Base-by-base conservation (phyloP, 2,113 vertebrate species). In the Chaetodon trifascialis region DNA sequence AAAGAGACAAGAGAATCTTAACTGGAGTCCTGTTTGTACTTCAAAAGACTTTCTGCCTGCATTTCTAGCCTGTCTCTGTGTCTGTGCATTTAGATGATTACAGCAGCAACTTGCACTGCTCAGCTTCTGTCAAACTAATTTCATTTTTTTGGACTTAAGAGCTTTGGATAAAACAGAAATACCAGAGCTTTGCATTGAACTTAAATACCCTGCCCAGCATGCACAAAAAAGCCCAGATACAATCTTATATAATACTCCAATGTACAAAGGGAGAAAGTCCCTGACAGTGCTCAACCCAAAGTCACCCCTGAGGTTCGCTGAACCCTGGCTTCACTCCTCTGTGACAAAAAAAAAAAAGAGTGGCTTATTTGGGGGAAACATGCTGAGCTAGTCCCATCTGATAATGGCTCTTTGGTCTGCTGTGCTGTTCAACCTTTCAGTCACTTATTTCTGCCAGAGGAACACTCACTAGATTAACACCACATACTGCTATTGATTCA, bases 381-480 rank as follows among this genome's bases (percentile, higher is more conserved):
- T 80, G 88, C 89, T 91, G 89, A 93, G 86, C 67, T 62, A 7
- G 73, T 70, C 65, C 47, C 79, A 73, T 92, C 91, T 85, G 76
- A 84, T 88, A 84, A 92, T 84, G 78, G 76, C 76, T 80, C 76
- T 84, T 67, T 69, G 83, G 56, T 84, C 38, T 88, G 88, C 88
- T 89, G 91, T 36, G 86, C 87, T 86, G 82, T 84, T 87, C 74
- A 86, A 76, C 71, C 72, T 79, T 68, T 90, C 79, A 83, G 66
- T 79, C 84, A 52, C 79, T 60, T 66, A 23, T 82, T 87, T 71
- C 55, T 89, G 90, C 88, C 91, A 93, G 71, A 69, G 77, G 74
- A 67, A 85, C 89, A 92, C 89, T 92, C 87, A 78, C 80, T 83
- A 92, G 86, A 94, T 94, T 90, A 94, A 86, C 89, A 67, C 87